These are phyloP conservation scores for Momotus momota DNA, from an alignment of 2,797 vertebrate species.

Conservation along the genomic window DNA sequence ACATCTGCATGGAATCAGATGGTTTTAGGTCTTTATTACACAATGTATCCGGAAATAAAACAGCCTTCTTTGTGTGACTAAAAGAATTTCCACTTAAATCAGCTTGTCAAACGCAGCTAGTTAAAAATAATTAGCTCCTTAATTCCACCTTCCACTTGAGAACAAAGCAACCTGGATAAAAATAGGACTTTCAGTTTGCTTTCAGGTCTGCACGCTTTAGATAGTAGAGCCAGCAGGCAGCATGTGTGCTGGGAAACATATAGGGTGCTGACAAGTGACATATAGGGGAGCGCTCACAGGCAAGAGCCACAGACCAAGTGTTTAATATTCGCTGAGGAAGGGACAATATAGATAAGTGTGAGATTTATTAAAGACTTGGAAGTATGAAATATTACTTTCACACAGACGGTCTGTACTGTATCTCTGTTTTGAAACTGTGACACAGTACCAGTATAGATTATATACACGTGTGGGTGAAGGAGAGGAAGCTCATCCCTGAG, in stretches of 20 bases:
- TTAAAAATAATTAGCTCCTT: conserved; percentile 71
- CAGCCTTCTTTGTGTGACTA: conserved; percentile 27
- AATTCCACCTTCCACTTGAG: conserved; percentile 55
- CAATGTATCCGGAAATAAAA: conserved; percentile 68
- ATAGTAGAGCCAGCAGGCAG: background rate
- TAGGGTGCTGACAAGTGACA: background rate
- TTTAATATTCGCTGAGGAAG: background rate
- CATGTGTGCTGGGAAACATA: too few relatives aligned
- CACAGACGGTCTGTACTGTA: background rate
- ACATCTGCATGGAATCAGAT: background rate
- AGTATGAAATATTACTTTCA: background rate
- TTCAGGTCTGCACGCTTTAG: conserved; percentile 23
- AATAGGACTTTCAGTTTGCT: conserved; percentile 51
- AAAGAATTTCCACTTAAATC: conserved; percentile 68
- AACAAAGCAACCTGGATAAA: conserved; percentile 61
- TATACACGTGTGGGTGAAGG: background rate
- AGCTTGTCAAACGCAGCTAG: conserved; percentile 51
- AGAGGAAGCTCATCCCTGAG: background rate
- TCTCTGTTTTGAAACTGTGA: background rate
- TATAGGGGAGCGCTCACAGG: background rate
- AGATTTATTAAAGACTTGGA: background rate
- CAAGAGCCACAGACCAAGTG: background rate
- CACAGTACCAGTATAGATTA: background rate
- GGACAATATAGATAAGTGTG: background rate
- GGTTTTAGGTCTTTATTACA: conserved; percentile 28